These are phyloP conservation scores for Hyles euphorbiae DNA, from an alignment of 1,140 invertebrate genomes.

Conservation along the genomic window DNA sequence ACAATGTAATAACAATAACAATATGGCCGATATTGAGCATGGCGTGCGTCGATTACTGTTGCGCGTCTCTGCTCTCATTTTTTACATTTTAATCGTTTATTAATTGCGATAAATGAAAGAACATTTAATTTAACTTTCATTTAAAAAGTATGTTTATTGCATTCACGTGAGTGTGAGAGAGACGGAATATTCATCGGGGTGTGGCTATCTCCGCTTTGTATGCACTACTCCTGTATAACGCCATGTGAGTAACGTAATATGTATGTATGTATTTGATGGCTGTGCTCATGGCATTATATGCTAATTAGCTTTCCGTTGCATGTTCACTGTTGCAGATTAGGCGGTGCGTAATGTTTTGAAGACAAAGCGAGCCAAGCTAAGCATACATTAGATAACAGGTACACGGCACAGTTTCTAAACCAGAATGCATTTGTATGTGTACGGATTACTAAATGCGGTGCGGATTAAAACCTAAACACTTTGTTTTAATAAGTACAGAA, in stretches of 20 bases:
- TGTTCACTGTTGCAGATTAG: slow-evolving; percentile 39
- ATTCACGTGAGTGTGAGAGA: slow-evolving; percentile 40
- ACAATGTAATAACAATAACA: slow-evolving; percentile 65
- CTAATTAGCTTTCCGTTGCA: slow-evolving; percentile 50
- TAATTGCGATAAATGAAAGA: not conserved
- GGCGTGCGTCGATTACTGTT: slow-evolving; percentile 40
- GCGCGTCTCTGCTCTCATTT: slow-evolving; percentile 11
- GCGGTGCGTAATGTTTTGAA: slow-evolving; percentile 10
- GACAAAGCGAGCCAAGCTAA: not conserved
- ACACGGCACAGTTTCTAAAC: no score
- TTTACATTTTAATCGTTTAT: no score
- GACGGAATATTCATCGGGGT: slow-evolving; percentile 55
- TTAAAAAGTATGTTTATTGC: slow-evolving; percentile 25
- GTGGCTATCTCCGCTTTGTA: slow-evolving; percentile 68
- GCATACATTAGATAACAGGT: not conserved
- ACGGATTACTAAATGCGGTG: no score
- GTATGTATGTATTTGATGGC: slow-evolving; percentile 34
- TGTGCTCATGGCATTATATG: slow-evolving; percentile 51
- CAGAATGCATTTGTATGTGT: no score
- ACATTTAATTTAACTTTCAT: not conserved
- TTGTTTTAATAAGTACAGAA: no score
- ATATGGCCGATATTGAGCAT: slow-evolving; percentile 45
- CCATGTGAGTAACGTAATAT: slow-evolving; percentile 32
- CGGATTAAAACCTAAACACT: no score
- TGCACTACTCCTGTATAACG: slow-evolving; percentile 41